A percentile compares a stretch with the other conserved stretches of the same genome.
phyloP scores from a whole-genome alignment of 2,797 vertebrate genomes.

The Austrolebias charrua region DNA sequence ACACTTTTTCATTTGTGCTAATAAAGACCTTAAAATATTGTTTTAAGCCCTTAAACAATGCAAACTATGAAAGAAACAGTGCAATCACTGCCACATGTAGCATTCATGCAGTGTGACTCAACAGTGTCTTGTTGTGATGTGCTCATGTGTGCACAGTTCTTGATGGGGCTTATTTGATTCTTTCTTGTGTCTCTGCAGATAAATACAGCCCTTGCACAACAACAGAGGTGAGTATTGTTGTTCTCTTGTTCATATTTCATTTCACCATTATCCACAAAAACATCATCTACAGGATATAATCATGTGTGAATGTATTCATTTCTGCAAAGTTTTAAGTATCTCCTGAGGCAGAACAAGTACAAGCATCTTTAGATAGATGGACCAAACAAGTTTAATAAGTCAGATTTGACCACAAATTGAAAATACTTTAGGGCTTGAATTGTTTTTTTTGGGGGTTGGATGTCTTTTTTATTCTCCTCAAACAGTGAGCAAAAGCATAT shows the following conservation, averaged over 20 bases:
- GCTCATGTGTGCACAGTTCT: background rate
- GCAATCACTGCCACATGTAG: too few species aligned
- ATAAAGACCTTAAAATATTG: background rate
- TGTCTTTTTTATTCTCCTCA: background rate
- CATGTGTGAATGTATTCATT: conserved; percentile 1
- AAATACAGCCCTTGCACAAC: conserved; percentile 72
- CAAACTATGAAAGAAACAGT: background rate
- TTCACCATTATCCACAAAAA: conserved; percentile 3
- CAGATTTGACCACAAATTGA: background rate
- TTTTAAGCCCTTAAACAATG: background rate
- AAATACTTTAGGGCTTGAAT: too few species aligned
- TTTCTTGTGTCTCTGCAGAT: conserved; percentile 68
- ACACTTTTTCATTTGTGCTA: too few species aligned
- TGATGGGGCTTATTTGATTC: conserved; percentile 15
- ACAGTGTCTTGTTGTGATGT: background rate
- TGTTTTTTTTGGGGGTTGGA: background rate
- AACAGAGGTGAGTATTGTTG: conserved; percentile 75
- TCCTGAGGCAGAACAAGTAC: background rate
- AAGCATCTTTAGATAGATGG: background rate
- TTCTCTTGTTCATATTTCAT: conserved; percentile 11
- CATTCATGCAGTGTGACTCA: too few species aligned
- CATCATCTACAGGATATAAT: background rate
- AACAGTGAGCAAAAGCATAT: background rate
- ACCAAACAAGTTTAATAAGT: background rate
- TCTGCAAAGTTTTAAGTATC: background rate